A percentile compares a stretch with the other conserved stretches of the same genome.
Evolutionary conservation across 2,797 vertebrate species (phyloP).

Genomic region (Gadopsis marmoratus): DNA sequence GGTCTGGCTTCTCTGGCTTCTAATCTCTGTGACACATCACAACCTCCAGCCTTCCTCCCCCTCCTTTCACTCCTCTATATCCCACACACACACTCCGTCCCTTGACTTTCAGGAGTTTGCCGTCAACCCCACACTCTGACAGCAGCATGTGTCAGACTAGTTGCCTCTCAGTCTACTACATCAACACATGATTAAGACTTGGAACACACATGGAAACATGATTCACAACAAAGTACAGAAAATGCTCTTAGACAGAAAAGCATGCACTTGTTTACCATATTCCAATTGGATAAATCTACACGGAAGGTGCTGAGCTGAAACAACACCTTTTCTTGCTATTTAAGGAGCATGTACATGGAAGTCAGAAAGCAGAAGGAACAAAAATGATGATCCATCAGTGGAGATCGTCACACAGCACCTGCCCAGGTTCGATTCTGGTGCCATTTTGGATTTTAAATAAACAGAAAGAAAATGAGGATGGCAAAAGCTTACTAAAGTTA

Average conservation of each 20-base stretch:
- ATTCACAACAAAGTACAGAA: not conserved
- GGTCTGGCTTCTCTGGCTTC: conserved; percentile 58
- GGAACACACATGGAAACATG: no score
- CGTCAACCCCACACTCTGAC: conserved; percentile 25
- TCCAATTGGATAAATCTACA: not conserved
- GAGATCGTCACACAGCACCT: not conserved
- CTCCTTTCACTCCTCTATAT: not conserved
- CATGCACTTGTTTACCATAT: not conserved
- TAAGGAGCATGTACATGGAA: not conserved
- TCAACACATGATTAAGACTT: conserved; percentile 23
- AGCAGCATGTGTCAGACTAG: conserved; percentile 54
- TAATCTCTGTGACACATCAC: conserved; percentile 69
- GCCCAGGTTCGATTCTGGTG: not conserved
- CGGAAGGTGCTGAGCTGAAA: not conserved
- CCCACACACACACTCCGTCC: conserved; percentile 1
- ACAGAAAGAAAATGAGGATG: not conserved
- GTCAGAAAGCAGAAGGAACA: not conserved
- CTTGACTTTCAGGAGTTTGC: conserved; percentile 34
- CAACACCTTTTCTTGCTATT: not conserved
- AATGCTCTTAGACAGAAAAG: not conserved
- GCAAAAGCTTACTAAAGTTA: not conserved
- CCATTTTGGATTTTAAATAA: not conserved
- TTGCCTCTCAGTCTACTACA: conserved; percentile 24
- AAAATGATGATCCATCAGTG: not conserved
- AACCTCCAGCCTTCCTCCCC: conserved; percentile 49